A percentile compares a stretch with the other conserved stretches of the same genome.
Conservation (phyloP, 1,140 invertebrate species). For the Hesperophylax magnus region DNA sequence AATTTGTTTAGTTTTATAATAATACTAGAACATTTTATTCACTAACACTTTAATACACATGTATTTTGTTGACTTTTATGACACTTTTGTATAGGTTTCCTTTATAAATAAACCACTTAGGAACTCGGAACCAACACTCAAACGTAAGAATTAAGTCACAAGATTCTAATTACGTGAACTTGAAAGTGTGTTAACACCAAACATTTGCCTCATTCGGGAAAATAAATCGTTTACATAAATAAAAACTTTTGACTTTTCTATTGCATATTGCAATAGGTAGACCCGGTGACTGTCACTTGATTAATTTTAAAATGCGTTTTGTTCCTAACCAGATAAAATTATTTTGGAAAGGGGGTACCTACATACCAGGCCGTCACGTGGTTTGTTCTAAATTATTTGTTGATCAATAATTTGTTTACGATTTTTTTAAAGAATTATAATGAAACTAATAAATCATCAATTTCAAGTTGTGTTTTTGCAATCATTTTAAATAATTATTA, state of each 20-base stretch:
- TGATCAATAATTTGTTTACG: not conserved
- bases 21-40: not conserved
- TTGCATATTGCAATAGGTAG: not conserved
- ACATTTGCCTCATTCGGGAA: not conserved
- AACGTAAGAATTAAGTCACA: no score
- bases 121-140: no score
- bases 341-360: not conserved
- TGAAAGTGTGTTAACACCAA: no score
- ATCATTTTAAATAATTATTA: no score
- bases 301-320: constrained; percentile 23
- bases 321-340: constrained; percentile 27
- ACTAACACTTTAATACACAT: not conserved
- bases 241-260: constrained; percentile 25
- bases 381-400: not conserved
- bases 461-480: no score
- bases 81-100: constrained; percentile 1
- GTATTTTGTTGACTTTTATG: constrained; percentile 20
- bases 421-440: not conserved
- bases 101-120: not conserved
- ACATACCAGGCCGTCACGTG: not conserved
- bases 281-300: constrained; percentile 33
- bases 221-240: not conserved
- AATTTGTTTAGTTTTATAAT: not conserved
- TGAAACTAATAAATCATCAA: no score
- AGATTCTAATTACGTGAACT: no score